Evolutionary conservation across 1,140 invertebrate genomes (phyloP).

Genomic region (Solenopsis fugax): DNA sequence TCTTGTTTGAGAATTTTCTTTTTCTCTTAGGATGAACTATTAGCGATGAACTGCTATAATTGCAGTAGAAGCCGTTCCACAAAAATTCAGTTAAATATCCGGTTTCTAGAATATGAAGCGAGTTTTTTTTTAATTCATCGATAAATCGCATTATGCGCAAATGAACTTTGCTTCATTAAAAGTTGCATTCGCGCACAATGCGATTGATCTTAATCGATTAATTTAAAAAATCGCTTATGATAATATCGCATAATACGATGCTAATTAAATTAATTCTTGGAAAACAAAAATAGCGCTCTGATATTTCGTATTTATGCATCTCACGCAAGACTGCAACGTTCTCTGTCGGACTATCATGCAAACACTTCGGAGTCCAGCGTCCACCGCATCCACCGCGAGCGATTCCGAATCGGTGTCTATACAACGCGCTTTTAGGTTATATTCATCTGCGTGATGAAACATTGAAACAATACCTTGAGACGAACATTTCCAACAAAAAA

Average conservation of each 20-base stretch:
- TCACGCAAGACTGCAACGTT: neutral
- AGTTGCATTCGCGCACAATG: too few relatives aligned
- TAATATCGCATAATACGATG: neutral
- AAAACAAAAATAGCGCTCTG: neutral
- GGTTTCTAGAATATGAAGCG: neutral
- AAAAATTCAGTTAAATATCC: neutral
- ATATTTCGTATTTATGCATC: neutral
- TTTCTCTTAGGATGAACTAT: too few relatives aligned
- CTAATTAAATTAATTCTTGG: conserved; percentile 15
- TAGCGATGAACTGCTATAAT: too few relatives aligned
- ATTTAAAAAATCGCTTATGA: too few relatives aligned
- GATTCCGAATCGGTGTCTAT: neutral
- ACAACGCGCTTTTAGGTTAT: conserved; percentile 10
- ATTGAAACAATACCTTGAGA: neutral
- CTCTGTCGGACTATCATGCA: conserved; percentile 13
- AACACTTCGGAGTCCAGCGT: neutral
- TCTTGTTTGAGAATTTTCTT: too few relatives aligned
- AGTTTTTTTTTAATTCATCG: too few relatives aligned
- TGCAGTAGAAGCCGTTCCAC: neutral
- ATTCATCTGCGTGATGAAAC: neutral
- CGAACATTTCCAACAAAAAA: neutral
- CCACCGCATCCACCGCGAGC: neutral
- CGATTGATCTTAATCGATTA: too few relatives aligned
- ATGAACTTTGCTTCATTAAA: too few relatives aligned
- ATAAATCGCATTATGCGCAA: too few relatives aligned